Conservation (phyloP, 2,797 vertebrate species). For the Anguilla pacifica region DNA sequence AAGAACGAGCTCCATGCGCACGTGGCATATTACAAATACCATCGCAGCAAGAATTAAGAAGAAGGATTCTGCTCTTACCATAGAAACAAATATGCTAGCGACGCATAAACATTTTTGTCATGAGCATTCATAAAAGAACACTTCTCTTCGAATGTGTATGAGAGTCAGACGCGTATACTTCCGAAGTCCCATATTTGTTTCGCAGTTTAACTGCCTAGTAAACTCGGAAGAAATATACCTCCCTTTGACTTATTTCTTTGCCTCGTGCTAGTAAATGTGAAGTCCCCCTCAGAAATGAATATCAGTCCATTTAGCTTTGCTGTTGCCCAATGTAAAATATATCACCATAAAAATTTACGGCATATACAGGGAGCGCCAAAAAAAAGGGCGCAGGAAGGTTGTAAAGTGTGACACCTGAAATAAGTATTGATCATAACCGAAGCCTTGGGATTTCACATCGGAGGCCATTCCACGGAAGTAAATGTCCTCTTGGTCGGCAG, state of each 20-base stretch:
- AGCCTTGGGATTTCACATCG: slow-evolving; percentile 47
- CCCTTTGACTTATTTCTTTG: slow-evolving; percentile 60
- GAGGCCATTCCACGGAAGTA: slow-evolving; percentile 49
- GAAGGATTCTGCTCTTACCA: slow-evolving; percentile 52
- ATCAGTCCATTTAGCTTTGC: slow-evolving; percentile 55
- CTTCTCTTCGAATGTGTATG: slow-evolving; percentile 58
- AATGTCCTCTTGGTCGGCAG: slow-evolving; percentile 55
- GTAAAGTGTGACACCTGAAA: slow-evolving; percentile 56
- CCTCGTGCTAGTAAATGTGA: slow-evolving; percentile 64
- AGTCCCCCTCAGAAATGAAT: slow-evolving; percentile 51
- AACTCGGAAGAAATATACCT: slow-evolving; percentile 61
- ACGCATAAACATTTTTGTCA: slow-evolving; percentile 27
- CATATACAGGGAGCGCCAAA: slow-evolving; percentile 53
- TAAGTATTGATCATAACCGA: slow-evolving; percentile 54
- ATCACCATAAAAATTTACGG: slow-evolving; percentile 68
- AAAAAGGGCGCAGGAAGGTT: slow-evolving; percentile 43
- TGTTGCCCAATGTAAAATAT: slow-evolving; percentile 58
- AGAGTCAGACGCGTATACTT: slow-evolving; percentile 55
- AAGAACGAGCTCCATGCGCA: slow-evolving; percentile 34
- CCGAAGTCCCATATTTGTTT: slow-evolving; percentile 53
- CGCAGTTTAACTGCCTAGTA: slow-evolving; percentile 55
- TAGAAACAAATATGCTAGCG: slow-evolving; percentile 66
- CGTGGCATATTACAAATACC: slow-evolving; percentile 44
- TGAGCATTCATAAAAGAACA: slow-evolving; percentile 4
- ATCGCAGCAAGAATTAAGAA: slow-evolving; percentile 38